Base-by-base conservation (phyloP, 2,113 vertebrate species). In the Ptilorrhoa leucosticta region DNA sequence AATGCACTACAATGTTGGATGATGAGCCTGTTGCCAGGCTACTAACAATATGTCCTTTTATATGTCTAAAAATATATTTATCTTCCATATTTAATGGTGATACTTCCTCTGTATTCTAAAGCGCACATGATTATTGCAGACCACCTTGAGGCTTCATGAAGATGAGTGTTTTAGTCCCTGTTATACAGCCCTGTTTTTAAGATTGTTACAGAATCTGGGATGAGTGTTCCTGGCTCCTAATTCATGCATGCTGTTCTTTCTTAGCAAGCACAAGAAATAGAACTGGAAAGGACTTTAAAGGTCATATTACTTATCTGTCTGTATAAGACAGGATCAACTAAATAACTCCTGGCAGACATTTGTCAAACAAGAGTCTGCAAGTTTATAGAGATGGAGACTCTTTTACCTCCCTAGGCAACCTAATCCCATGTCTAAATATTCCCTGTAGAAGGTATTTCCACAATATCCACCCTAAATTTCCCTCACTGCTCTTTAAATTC, bases 1-100 rank as follows among this genome's bases (percentile, higher is more conserved):
- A 94, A 91, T 71, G 65, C 73, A 85, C 65, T 61, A 64, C n/a
- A 40, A 13, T 77, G 78, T 65, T 84, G 65, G 65, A 91, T 91
- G 91, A 94, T 7, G 70, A 94, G 73, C 56, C 78, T 80, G 96
- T 97, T 96, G 95, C 96, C 95, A 97, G 58, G 96, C 65, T 93
- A 94, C 96, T 91, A 94, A 94, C 44, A 84, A 89, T 61, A 48
- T 40, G 53, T 56, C 31, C 48, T 78, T 91, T 94, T 78, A 64
- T 82, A 47, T 56, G 37, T 84, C 94, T 95, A 96, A 96, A 94
- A 96, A 94, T 96, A 96, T 11, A 85, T 87, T 90, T 85, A 79
- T 91, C 78, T 90, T 87, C 37, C 88, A 45, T 54, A 57, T 88
- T 86, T 95, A 94, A 86, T 83, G 66, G 44, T 72, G 54, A 65